A percentile compares a stretch with the other conserved stretches of the same genome.
These are phyloP conservation scores for Lamprotornis superbus DNA, from an alignment of 2,113 vertebrate genomes.

Conservation along the genomic window DNA sequence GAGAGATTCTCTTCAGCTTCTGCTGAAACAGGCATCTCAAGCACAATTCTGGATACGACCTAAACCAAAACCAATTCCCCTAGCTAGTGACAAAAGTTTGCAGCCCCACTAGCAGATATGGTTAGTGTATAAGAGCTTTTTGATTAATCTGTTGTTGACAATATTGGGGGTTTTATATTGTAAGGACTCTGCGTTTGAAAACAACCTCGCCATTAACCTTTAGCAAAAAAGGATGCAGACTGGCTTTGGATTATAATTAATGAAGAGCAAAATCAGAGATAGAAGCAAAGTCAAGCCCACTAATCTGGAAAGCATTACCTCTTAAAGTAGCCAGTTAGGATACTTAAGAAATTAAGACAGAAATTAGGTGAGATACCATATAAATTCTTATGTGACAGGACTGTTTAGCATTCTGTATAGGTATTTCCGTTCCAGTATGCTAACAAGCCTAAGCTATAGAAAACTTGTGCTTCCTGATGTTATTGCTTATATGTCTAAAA, in stretches of 20 bases:
- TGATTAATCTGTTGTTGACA: background rate
- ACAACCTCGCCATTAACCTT: background rate
- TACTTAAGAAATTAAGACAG: accelerated
- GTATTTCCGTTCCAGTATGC: background rate
- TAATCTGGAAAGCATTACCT: background rate
- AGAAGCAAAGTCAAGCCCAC: background rate
- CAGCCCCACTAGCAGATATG: background rate
- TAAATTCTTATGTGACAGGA: background rate
- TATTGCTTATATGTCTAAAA: background rate
- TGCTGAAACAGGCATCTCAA: background rate
- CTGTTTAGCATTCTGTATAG: background rate
- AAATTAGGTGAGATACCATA: background rate
- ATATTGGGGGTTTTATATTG: accelerated
- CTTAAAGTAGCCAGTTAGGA: background rate
- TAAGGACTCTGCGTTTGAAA: background rate
- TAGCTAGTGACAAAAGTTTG: background rate
- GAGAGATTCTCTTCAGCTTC: background rate
- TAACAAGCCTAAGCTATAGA: background rate
- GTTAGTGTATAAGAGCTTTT: background rate
- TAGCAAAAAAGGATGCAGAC: background rate
- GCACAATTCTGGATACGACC: background rate
- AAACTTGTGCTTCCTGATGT: background rate
- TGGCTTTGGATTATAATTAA: background rate
- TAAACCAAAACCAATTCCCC: background rate
- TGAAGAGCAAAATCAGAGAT: background rate